Percentiles rank a stretch among this genome's conserved stretches.
Conservation (phyloP, 2,888 invertebrate genomes). For the Andrena haemorrhoa region DNA sequence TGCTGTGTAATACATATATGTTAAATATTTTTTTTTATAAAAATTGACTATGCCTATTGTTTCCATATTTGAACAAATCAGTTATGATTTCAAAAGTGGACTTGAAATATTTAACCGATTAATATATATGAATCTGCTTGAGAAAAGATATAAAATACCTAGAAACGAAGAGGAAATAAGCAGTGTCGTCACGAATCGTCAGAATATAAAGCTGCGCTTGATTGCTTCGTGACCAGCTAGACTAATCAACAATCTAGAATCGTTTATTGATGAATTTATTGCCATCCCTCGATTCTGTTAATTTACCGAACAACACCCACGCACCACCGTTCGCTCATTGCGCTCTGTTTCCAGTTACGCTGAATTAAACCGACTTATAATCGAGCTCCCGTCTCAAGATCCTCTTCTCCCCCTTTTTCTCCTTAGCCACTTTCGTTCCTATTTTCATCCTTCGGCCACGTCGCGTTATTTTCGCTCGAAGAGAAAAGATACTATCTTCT, state of each 20-base stretch:
- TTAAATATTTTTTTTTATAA: no score
- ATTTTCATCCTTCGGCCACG: conserved; percentile 59
- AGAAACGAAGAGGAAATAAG: not conserved
- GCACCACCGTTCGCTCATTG: conserved; percentile 37
- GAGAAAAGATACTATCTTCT: conserved; percentile 66
- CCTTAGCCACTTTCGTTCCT: conserved; percentile 58
- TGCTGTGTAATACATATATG: no score
- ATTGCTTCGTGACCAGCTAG: not conserved
- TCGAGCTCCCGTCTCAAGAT: conserved; percentile 43
- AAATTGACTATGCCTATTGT: no score
- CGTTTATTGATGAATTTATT: conserved; percentile 64
- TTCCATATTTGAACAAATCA: no score
- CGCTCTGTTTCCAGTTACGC: conserved; percentile 56
- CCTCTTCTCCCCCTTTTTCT: conserved; percentile 38
- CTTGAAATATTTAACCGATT: no score
- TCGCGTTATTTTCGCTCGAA: conserved; percentile 68
- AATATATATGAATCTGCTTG: not conserved
- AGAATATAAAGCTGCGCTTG: conserved; percentile 18
- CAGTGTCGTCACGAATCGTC: not conserved
- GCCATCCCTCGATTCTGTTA: conserved; percentile 57
- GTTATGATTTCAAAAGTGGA: no score
- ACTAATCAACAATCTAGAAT: conserved; percentile 49
- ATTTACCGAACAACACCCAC: conserved; percentile 54
- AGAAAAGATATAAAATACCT: not conserved
- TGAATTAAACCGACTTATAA: conserved; percentile 55